Evolutionary conservation across 2,888 invertebrate genomes (phyloP).

Genomic region (Gastrophysa polygoni): DNA sequence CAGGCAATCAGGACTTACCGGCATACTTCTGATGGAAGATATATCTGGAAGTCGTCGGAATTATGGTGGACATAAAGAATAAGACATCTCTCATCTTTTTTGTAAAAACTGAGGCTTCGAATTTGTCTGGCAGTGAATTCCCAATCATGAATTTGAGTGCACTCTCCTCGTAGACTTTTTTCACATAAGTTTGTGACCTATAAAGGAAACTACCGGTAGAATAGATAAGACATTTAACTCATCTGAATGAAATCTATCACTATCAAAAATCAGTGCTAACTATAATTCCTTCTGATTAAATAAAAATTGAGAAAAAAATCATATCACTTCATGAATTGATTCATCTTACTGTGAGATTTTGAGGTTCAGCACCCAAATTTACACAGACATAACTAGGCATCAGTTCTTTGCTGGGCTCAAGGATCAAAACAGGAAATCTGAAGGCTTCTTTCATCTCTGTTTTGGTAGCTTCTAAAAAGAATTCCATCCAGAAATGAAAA

Average conservation of each 20-base stretch:
- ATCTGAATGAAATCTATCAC: no score
- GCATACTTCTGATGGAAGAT: conserved; percentile 88
- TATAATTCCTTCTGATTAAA: no score
- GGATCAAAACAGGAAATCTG: conserved; percentile 87
- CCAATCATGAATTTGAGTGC: conserved; percentile 92
- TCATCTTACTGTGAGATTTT: conserved; percentile 82
- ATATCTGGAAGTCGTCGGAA: conserved; percentile 98
- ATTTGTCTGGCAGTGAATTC: conserved; percentile 90
- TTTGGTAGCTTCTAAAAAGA: conserved; percentile 93
- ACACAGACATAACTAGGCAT: conserved; percentile 97
- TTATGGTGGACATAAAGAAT: conserved; percentile 98
- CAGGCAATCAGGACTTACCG: conserved; percentile 59
- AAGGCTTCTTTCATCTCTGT: conserved; percentile 80
- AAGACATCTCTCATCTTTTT: conserved; percentile 92
- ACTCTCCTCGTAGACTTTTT: conserved; percentile 75
- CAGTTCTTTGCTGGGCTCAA: conserved; percentile 90
- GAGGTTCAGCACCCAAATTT: conserved; percentile 92
- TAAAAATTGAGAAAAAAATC: background rate
- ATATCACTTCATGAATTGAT: background rate
- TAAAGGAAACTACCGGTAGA: no score
- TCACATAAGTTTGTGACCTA: conserved; percentile 74
- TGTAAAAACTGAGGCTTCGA: conserved; percentile 90
- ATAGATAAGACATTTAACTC: no score
- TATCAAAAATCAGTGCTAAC: no score
- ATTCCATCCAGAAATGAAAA: conserved; percentile 98